phyloP scores from a whole-genome alignment of 2,113 vertebrate genomes.

The Solea solea region DNA sequence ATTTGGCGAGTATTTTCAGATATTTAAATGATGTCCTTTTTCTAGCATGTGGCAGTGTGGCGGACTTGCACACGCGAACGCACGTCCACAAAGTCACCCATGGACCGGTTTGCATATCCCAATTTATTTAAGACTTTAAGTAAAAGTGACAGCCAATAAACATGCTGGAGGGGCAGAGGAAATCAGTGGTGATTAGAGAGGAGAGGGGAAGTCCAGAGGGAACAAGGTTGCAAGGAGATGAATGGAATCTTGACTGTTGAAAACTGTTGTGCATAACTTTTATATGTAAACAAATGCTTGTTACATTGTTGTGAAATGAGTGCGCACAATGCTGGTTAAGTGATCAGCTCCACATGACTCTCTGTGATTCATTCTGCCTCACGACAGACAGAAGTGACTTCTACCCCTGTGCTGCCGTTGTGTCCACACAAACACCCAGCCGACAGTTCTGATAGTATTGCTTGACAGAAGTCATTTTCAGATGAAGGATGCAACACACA shows the following conservation, averaged over 20 bases:
- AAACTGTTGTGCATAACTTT: neutral
- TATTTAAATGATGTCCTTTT: conserved; percentile 45
- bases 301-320: too few species aligned
- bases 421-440: too few species aligned
- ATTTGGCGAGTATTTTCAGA: conserved; percentile 50
- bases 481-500: too few species aligned
- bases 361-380: too few species aligned
- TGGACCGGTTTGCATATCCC: conserved; percentile 32
- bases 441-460: too few species aligned
- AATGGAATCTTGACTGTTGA: conserved; percentile 30
- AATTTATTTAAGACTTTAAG: conserved; percentile 55
- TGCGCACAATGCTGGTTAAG: too few species aligned
- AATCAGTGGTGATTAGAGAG: conserved; percentile 15
- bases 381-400: too few species aligned
- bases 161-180: conserved; percentile 49
- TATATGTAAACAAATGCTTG: too few species aligned
- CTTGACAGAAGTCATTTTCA: too few species aligned
- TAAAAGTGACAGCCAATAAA: conserved; percentile 44
- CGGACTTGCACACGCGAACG: conserved; percentile 6
- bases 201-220: conserved; percentile 21
- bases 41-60: conserved; percentile 35
- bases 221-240: conserved; percentile 26
- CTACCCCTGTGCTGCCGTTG: too few species aligned
- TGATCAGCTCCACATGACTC: too few species aligned
- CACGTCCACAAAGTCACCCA: conserved; percentile 11